Percentiles rank a stretch among this genome's conserved stretches.
These are phyloP conservation scores for Corythornis cristatus DNA, from an alignment of 2,113 vertebrate genomes.

Conservation along the genomic window DNA sequence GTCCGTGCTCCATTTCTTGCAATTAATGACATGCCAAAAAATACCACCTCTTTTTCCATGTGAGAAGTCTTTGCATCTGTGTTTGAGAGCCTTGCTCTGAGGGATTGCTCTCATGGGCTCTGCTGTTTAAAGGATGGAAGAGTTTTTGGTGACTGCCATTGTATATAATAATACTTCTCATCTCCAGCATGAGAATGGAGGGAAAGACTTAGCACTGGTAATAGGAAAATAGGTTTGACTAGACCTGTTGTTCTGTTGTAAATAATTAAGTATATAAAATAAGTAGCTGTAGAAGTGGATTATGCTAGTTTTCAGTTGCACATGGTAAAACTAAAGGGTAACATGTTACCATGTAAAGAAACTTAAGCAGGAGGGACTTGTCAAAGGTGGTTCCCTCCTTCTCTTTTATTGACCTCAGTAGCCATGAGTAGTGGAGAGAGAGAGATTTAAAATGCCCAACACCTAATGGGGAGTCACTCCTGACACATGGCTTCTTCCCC, in stretches of 20 bases:
- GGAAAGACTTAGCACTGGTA: background rate
- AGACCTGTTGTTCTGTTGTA: background rate
- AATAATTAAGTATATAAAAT: background rate
- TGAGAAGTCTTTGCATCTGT: background rate
- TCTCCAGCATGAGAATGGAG: background rate
- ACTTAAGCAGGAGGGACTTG: background rate
- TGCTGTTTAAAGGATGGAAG: background rate
- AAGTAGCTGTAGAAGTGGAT: background rate
- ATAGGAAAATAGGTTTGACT: background rate
- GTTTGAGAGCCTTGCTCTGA: background rate
- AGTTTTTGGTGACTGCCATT: background rate
- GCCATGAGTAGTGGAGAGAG: background rate
- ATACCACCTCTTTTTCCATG: background rate
- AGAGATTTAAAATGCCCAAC: background rate
- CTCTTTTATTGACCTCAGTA: background rate
- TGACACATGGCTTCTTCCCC: background rate
- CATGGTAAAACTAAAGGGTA: background rate
- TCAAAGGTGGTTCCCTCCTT: background rate
- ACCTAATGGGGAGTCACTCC: background rate
- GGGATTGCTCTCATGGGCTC: background rate
- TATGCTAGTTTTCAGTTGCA: background rate
- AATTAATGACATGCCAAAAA: background rate
- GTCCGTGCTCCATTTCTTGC: background rate
- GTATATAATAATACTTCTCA: background rate
- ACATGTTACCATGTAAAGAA: slow-evolving; percentile 1